Percentiles rank a stretch among this genome's conserved stretches.
Evolutionary conservation across 2,888 invertebrate species (phyloP).

Genomic region (Ashinkailepas kermadecensis): DNA sequence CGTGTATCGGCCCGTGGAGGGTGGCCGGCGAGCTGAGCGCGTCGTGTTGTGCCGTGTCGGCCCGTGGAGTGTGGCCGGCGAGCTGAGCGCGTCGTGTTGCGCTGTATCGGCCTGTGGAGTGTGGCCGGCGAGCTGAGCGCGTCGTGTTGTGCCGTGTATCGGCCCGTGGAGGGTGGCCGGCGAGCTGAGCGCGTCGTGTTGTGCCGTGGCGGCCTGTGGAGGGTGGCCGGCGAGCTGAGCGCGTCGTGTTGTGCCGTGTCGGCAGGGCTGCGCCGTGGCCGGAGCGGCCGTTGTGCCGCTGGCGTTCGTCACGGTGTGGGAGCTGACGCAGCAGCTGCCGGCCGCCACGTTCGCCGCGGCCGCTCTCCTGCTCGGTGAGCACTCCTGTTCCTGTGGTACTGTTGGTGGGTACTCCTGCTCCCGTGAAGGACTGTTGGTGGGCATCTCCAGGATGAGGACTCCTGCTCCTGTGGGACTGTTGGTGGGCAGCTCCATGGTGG

Average conservation of each 20-base stretch:
- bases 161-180: neutral
- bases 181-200: too few species aligned
- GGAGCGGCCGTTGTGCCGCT: slow-evolving; percentile 81
- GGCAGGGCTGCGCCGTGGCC: slow-evolving; percentile 78
- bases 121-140: too few species aligned
- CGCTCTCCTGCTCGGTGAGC: slow-evolving; percentile 72
- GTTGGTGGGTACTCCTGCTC: too few species aligned
- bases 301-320: slow-evolving; percentile 77
- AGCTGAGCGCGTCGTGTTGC: neutral
- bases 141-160: too few species aligned
- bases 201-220: too few species aligned
- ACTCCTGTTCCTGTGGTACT: too few species aligned
- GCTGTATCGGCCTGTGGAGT: too few species aligned
- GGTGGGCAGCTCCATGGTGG: too few species aligned
- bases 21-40: slow-evolving; percentile 86
- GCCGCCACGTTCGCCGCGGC: slow-evolving; percentile 69
- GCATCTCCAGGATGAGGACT: too few species aligned
- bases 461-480: too few species aligned
- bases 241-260: slow-evolving; percentile 25
- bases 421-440: too few species aligned
- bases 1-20: slow-evolving; percentile 50
- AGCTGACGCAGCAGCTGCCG: slow-evolving; percentile 70
- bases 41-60: slow-evolving; percentile 53
- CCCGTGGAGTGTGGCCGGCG: neutral
- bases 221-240: neutral